Percentiles rank a stretch among this genome's conserved stretches.
phyloP scores from a whole-genome alignment of 2,113 vertebrate genomes.

The Syngnathus floridae region DNA sequence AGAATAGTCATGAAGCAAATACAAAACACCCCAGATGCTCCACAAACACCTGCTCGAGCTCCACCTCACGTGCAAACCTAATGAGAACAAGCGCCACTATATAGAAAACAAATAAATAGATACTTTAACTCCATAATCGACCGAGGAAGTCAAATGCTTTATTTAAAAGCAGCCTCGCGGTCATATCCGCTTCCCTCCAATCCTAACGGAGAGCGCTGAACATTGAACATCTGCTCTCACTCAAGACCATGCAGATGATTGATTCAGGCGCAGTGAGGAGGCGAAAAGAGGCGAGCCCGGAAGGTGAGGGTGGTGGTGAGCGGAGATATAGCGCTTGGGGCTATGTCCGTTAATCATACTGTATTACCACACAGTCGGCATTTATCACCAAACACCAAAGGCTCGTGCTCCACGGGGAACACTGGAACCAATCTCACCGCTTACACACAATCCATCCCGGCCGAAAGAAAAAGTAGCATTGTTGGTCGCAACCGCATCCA shows the following conservation, averaged over 20 bases:
- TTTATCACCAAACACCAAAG: constrained; percentile 72
- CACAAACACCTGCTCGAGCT: neutral
- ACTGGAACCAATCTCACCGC: constrained; percentile 62
- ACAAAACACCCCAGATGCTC: too few species aligned
- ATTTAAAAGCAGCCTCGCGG: constrained; percentile 20
- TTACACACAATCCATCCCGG: constrained; percentile 64
- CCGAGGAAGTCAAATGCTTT: neutral
- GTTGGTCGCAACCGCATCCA: constrained; percentile 46
- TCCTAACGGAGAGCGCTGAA: constrained; percentile 20
- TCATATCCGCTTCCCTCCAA: constrained; percentile 25
- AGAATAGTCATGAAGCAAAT: too few species aligned
- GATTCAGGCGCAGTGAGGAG: constrained; percentile 61
- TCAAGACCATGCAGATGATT: constrained; percentile 62
- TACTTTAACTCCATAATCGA: neutral
- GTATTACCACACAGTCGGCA: constrained; percentile 69
- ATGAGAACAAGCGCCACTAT: neutral
- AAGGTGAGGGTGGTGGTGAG: neutral
- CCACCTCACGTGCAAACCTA: neutral
- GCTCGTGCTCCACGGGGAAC: constrained; percentile 59
- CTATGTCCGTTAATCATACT: constrained; percentile 69
- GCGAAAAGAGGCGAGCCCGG: constrained; percentile 6
- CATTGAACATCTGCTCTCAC: constrained; percentile 45
- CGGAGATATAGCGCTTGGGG: constrained; percentile 55
- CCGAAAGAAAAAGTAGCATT: constrained; percentile 51
- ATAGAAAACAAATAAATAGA: neutral